Conservation (phyloP, 1,140 invertebrate species). For the Hirudo medicinalis region DNA sequence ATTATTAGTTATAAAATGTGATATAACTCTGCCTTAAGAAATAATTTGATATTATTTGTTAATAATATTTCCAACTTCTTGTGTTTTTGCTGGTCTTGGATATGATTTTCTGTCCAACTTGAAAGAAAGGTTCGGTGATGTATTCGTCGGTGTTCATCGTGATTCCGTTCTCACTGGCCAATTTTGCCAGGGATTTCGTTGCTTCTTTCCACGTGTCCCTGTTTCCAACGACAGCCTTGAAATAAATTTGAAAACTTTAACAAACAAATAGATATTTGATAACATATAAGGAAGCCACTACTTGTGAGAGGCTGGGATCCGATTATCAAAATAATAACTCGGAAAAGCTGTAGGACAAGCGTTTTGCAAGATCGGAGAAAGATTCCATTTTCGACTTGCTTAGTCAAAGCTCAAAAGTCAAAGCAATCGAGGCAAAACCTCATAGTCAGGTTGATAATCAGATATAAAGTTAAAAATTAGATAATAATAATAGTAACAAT, state of each 20-base stretch:
- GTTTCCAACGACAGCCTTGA: slow-evolving; percentile 63
- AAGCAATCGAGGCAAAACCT: too few relatives aligned
- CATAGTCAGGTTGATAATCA: too few relatives aligned
- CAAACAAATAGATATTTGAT: slow-evolving; percentile 6
- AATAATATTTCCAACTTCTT: slow-evolving; percentile 8
- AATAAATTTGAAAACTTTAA: neutral
- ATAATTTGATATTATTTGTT: neutral
- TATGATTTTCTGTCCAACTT: neutral
- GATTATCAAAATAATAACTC: too few relatives aligned
- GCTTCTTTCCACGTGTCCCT: slow-evolving; percentile 56
- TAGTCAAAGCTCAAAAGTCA: too few relatives aligned
- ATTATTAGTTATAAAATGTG: neutral
- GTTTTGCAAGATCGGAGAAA: too few relatives aligned
- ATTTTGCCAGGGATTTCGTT: slow-evolving; percentile 55
- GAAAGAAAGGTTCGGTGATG: slow-evolving; percentile 6
- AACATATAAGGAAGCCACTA: too few relatives aligned
- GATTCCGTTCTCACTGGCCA: slow-evolving; percentile 46
- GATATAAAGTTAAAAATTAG: too few relatives aligned
- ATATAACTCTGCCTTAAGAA: too few relatives aligned
- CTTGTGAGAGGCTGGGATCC: too few relatives aligned
- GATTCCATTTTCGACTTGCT: too few relatives aligned
- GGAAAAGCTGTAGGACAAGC: too few relatives aligned
- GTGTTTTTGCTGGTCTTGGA: slow-evolving; percentile 4
- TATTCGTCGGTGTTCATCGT: slow-evolving; percentile 15
- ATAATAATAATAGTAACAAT: too few relatives aligned